phyloP scores from a whole-genome alignment of 2,888 invertebrate species.

The Pristionchus mayeri region DNA sequence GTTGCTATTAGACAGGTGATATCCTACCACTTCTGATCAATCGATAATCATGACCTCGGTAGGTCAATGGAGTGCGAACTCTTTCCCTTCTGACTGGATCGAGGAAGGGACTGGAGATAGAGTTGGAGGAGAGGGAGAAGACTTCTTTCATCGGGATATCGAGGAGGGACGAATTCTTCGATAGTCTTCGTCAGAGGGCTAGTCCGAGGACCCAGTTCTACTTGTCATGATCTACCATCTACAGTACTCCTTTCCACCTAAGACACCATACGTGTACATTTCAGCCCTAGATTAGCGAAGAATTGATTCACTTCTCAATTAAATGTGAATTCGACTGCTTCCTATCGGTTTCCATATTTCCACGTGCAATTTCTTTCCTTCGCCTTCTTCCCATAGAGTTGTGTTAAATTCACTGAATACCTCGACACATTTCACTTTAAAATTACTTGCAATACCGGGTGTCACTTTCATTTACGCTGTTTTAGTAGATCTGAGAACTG shows the following conservation, averaged over 20 bases:
- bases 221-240: background rate
- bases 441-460: background rate
- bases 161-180: constrained; percentile 38
- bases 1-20: constrained; percentile 13
- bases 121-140: constrained; percentile 54
- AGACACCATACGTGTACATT: background rate
- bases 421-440: background rate
- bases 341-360: background rate
- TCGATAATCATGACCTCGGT: background rate
- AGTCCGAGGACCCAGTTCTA: background rate
- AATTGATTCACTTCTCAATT: background rate
- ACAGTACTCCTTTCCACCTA: background rate
- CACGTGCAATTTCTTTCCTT: background rate
- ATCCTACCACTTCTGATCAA: background rate
- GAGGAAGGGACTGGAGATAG: constrained; percentile 68
- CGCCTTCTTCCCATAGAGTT: too few relatives aligned
- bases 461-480: background rate
- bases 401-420: background rate
- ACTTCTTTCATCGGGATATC: constrained; percentile 44
- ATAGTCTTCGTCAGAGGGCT: background rate
- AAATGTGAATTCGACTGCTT: background rate
- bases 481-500: background rate
- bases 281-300: background rate
- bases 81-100: constrained; percentile 64
- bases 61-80: constrained; percentile 18